phyloP scores from a whole-genome alignment of 2,113 vertebrate genomes.

The Chionis minor region DNA sequence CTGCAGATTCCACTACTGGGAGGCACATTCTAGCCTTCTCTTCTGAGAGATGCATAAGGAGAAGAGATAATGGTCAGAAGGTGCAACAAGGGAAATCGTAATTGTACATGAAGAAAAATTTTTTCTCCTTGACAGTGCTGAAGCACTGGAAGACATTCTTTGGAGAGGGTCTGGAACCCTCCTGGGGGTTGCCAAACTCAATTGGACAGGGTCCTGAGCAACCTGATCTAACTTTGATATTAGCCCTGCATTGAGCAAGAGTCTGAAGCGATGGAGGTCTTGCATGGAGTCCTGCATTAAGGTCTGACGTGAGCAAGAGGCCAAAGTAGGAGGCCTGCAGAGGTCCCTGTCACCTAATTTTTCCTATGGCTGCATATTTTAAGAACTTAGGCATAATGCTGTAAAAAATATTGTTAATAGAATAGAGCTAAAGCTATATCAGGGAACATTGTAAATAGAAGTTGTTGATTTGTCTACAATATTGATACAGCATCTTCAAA shows the following conservation, averaged over 20 bases:
- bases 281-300: not conserved
- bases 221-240: not conserved
- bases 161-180: not conserved
- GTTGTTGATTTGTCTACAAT: not conserved
- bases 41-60: not conserved
- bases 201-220: not conserved
- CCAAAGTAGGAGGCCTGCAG: not conserved
- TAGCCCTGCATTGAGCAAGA: not conserved
- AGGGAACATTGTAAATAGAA: not conserved
- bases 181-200: not conserved
- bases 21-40: not conserved
- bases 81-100: not conserved
- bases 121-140: fast-evolving
- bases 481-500: not conserved
- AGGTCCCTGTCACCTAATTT: not conserved
- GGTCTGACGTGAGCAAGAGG: not conserved
- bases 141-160: not conserved
- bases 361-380: not conserved
- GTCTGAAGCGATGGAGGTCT: not conserved
- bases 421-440: not conserved
- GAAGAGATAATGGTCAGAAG: not conserved
- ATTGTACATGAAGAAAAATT: not conserved
- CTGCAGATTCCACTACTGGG: not conserved
- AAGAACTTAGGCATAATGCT: not conserved
- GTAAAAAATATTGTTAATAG: not conserved